Conservation (phyloP, 2,888 invertebrate genomes). For the Agrilus biguttatus region DNA sequence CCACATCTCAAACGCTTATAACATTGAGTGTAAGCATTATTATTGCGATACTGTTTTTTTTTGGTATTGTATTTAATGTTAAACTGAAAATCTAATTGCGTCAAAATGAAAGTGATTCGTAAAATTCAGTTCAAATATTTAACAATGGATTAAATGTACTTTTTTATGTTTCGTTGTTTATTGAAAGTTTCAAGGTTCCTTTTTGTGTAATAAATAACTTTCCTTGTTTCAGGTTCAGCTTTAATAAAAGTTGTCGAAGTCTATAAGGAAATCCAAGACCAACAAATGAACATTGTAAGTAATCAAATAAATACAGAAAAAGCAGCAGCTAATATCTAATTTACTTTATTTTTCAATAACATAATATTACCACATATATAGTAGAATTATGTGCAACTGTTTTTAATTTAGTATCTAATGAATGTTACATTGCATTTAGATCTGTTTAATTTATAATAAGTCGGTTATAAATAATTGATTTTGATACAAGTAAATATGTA, state of each 20-base stretch:
- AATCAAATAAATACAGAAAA: constrained; percentile 6
- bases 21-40: too few species aligned
- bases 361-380: too few species aligned
- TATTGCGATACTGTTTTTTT: too few species aligned
- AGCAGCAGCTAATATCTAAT: neutral
- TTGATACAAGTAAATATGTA: too few species aligned
- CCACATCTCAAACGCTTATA: too few species aligned
- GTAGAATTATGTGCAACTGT: too few species aligned
- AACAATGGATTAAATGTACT: neutral
- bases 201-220: neutral
- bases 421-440: too few species aligned
- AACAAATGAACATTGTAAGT: constrained; percentile 91
- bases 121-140: neutral
- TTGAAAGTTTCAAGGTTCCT: neutral
- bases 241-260: constrained; percentile 87
- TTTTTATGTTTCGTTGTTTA: neutral
- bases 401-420: too few species aligned
- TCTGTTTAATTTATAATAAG: too few species aligned
- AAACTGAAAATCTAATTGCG: neutral
- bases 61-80: constrained; percentile 1
- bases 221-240: constrained; percentile 60
- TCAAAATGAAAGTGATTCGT: neutral
- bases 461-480: too few species aligned
- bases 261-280: constrained; percentile 85
- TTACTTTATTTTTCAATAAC: neutral